Evolutionary conservation across 2,888 invertebrate genomes (phyloP), one percentile per base, ranked within the genome.

Genomic region (Lycaena phlaeas): DNA sequence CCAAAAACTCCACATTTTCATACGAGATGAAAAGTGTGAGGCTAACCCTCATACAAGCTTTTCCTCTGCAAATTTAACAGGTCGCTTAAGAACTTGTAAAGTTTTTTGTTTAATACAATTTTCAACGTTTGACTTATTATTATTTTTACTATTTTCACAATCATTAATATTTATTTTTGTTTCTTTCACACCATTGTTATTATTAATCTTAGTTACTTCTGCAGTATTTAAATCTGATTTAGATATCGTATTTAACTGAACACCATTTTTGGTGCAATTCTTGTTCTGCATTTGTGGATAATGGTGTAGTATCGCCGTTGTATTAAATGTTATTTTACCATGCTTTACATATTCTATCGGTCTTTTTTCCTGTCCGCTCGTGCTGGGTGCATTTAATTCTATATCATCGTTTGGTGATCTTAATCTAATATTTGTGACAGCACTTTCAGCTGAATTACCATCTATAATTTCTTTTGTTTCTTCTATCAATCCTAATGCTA

Each of bases 1-100:
- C 64, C 65, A 65, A 44, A 64, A 51, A 50, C 64, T 63, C 53
- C 55, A 55, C 36, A 68, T 53, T 44, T 60, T 44, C 38, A 45
- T 48, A 40, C 42, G 31, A 45, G 45, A 45, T 47, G 50, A 68
- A 57, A 70, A 65, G 34, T 53, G 55, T 50, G 45, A 57, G 64
- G 66, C 66, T 64, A 63, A 72, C 57, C 62, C 66, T 82, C 75
- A 84, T 74, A 84, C 82, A 54, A 84, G 77, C 43, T 84, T 84
- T 51, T 84, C 84, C 63, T 84, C 82, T 22, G 78, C 65, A 49
- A 84, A 81, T 49, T 78, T 82, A 3, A 73, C 67, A 25, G 78
- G 69, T 42, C 74, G 66, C 49, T 68, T 70, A 36, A 66, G 51
- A 22, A 68, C 53, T 46, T 72, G 69, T 40, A 60, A 54, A 14